Evolutionary conservation across 2,888 invertebrate genomes (phyloP).

Genomic region (Schizotus pectinicornis): DNA sequence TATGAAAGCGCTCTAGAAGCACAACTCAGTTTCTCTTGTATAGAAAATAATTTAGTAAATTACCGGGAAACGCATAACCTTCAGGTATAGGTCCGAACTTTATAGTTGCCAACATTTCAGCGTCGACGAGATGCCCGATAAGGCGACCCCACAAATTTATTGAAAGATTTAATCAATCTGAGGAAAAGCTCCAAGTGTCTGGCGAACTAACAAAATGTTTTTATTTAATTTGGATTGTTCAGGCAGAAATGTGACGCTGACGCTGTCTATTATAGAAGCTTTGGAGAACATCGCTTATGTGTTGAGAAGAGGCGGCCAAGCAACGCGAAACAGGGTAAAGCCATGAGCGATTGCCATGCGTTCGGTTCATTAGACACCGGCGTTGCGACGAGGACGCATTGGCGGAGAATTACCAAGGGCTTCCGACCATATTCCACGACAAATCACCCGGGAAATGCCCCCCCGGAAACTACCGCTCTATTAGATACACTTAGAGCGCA

Average conservation of each 20-base stretch:
- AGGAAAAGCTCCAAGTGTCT: background rate
- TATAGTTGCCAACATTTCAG: too few relatives aligned
- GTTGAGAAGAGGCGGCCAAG: conserved; percentile 6
- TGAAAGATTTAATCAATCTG: conserved; percentile 10
- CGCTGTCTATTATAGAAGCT: conserved; percentile 1
- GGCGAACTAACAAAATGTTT: conserved; percentile 10
- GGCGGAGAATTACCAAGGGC: conserved; percentile 28
- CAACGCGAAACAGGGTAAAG: conserved; percentile 19
- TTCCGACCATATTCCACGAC: conserved; percentile 30
- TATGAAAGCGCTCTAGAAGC: too few relatives aligned
- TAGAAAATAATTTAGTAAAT: too few relatives aligned
- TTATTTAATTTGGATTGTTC: conserved; percentile 23
- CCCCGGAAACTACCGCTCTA: conserved; percentile 26
- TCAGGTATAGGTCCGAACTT: too few relatives aligned
- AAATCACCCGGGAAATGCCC: conserved; percentile 30
- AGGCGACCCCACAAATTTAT: too few relatives aligned
- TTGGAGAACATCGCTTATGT: conserved; percentile 16
- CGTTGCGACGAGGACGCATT: conserved; percentile 29
- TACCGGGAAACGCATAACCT: too few relatives aligned
- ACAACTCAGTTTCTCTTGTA: too few relatives aligned
- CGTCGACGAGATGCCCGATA: too few relatives aligned
- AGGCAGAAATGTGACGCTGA: conserved; percentile 4
- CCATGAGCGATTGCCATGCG: conserved; percentile 32
- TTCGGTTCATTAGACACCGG: conserved; percentile 29
- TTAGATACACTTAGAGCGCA: conserved; percentile 25